Conservation (phyloP, 2,797 vertebrate species). For the Tapirus indicus region DNA sequence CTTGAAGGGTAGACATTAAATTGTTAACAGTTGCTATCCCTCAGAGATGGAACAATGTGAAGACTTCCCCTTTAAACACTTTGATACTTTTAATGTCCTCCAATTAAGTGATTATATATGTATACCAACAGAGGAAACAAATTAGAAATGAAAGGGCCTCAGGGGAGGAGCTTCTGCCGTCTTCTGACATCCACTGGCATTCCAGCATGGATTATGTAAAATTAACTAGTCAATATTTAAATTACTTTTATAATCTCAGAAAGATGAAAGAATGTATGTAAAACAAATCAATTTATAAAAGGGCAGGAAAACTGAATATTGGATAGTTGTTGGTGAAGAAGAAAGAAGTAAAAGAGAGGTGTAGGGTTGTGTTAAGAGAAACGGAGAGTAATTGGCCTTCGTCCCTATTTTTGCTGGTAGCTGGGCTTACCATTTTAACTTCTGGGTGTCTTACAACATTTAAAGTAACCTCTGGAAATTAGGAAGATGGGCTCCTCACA, state of each 20-base stretch:
- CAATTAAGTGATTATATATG: not conserved
- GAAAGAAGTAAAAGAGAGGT: not conserved
- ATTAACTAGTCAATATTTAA: conserved; percentile 12
- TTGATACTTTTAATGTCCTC: not conserved
- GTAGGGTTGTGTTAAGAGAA: accelerated
- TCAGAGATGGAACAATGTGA: not conserved
- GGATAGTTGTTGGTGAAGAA: not conserved
- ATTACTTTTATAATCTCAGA: conserved; percentile 12
- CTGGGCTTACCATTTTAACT: not conserved
- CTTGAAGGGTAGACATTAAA: not conserved
- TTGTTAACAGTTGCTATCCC: not conserved
- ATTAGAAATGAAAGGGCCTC: not conserved
- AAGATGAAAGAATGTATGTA: not conserved
- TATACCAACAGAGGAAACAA: not conserved
- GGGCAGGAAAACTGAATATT: not conserved
- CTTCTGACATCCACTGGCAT: not conserved
- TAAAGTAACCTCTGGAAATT: not conserved
- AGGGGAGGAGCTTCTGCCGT: not conserved
- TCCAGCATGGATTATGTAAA: conserved; percentile 11
- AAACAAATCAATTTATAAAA: not conserved
- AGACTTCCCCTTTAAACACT: not conserved
- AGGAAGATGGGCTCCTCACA: not conserved
- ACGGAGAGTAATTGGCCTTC: not conserved
- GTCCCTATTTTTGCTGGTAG: not conserved
- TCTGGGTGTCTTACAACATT: not conserved